phyloP scores from a whole-genome alignment of 1,140 invertebrate genomes.

The Bombus picipes region DNA sequence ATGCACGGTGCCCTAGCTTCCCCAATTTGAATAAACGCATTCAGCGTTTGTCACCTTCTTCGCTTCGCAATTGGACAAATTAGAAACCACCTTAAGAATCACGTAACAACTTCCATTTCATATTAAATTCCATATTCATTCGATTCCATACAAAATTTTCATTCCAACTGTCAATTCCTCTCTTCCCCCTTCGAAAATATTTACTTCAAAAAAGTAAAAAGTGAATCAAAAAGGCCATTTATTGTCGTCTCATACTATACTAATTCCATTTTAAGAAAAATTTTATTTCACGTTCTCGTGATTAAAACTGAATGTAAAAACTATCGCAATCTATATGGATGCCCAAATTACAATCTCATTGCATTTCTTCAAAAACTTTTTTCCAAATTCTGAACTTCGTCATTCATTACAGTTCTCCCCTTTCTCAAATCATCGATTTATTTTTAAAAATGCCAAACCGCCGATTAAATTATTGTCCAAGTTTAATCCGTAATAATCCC shows the following conservation, averaged over 20 bases:
- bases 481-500: too few species aligned
- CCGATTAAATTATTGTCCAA: neutral
- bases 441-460: neutral
- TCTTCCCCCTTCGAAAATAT: neutral
- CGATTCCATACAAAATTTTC: neutral
- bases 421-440: too few species aligned
- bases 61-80: neutral
- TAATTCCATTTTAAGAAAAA: too few species aligned
- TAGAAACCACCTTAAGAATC: neutral
- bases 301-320: too few species aligned
- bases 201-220: too few species aligned
- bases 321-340: too few species aligned
- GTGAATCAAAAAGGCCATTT: too few species aligned
- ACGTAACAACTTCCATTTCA: neutral
- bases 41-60: neutral
- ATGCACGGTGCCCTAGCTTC: neutral
- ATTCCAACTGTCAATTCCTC: neutral
- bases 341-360: neutral
- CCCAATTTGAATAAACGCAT: constrained; percentile 20
- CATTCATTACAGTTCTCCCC: too few species aligned
- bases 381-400: neutral
- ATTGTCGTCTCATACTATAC: too few species aligned
- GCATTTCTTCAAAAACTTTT: neutral
- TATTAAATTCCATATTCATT: neutral
- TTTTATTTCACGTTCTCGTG: too few species aligned